Evolutionary conservation across 2,888 invertebrate species (phyloP), one percentile per base, ranked within the genome.

Genomic region (Eristalinus aeneus): DNA sequence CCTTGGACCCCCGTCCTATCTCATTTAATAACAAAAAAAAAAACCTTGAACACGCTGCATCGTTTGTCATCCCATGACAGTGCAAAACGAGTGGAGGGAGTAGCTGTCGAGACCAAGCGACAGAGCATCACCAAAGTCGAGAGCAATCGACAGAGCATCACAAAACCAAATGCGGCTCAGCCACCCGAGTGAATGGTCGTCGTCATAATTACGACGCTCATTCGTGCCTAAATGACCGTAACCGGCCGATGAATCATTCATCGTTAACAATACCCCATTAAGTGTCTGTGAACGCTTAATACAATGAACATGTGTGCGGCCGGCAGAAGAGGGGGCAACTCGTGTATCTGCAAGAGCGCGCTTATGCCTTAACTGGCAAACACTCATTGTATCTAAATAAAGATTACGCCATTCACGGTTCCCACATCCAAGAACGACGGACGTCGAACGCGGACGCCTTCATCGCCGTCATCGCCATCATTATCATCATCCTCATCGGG

Each of bases 321-420:
- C n/a, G 5, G 27, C 27, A 27, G 27, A 5, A n/a, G 10, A 16
- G 12, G 20, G 32, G 77, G 12, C 54, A 71, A 63, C 63, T 32
- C 69, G 34, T 58, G 60, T 60, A 68, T 67, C 76, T 67, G 46
- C 64, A 16, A 46, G 46, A 46, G 46, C 16, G 16, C 16, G 46
- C 46, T 46, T 46, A 46, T 16, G 46, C 46, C 46, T 46, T 46
- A 46, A 46, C 46, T 8, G 16, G 46, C 46, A 46, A 46, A 46
- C 16, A 46, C 53, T 73, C 53, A 10, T 77, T 77, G 39, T 34
- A 83, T 73, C 68, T 83, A 53, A 77, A 83, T 83, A 83, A 77
- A 77, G 20, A 83, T 83, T 83, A 83, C 73, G 73, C 82, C 72
- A 83, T 77, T 34, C 54, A 69, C 3, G 61, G 61, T 60, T 76